Conservation (phyloP, 2,888 invertebrate genomes). For the Torymus aiolomorphi region DNA sequence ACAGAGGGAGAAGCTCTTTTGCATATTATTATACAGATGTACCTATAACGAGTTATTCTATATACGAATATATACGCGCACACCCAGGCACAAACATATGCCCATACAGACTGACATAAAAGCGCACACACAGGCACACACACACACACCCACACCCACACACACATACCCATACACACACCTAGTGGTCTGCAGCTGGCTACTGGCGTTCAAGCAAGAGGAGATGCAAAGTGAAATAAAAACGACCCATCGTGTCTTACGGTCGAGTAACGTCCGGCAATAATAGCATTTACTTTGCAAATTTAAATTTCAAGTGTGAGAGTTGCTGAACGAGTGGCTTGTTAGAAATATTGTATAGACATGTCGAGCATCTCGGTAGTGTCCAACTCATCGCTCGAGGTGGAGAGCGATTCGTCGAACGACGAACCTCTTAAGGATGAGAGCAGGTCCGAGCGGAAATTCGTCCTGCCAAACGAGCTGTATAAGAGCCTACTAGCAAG, state of each 20-base stretch:
- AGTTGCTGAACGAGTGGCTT: neutral
- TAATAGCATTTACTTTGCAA: constrained; percentile 35
- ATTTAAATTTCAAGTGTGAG: too few relatives aligned
- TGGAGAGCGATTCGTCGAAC: constrained; percentile 73
- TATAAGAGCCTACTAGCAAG: constrained; percentile 88
- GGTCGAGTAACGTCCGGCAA: constrained; percentile 63
- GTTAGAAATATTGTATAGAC: constrained; percentile 8
- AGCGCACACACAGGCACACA: too few relatives aligned
- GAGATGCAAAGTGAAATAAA: constrained; percentile 48
- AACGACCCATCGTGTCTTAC: constrained; percentile 66
- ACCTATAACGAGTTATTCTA: too few relatives aligned
- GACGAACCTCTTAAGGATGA: constrained; percentile 34
- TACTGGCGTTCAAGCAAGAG: too few relatives aligned
- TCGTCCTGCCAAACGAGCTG: constrained; percentile 85
- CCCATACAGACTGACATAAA: too few relatives aligned
- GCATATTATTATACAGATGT: too few relatives aligned
- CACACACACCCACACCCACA: too few relatives aligned
- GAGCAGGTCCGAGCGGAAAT: constrained; percentile 72
- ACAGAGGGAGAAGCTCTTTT: too few relatives aligned
- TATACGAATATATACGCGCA: too few relatives aligned
- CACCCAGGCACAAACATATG: too few relatives aligned
- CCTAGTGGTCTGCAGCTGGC: too few relatives aligned
- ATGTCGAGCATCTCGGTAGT: constrained; percentile 74
- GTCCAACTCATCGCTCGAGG: constrained; percentile 74
- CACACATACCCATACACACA: too few relatives aligned